phyloP scores from a whole-genome alignment of 2,113 vertebrate species.

The Osmerus eperlanus region DNA sequence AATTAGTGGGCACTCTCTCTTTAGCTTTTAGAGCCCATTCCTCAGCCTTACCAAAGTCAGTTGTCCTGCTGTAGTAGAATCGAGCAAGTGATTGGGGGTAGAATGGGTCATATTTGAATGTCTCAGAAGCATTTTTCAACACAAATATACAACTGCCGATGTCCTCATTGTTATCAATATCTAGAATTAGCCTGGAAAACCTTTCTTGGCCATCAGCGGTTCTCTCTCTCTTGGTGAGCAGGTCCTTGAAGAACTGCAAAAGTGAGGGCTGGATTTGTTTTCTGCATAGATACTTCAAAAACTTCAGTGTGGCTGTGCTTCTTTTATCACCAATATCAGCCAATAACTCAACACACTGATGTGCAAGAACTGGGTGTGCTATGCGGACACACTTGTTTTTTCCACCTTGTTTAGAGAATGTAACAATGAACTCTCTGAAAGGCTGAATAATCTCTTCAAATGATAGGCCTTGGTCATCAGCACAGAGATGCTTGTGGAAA shows the following conservation, averaged over 20 bases:
- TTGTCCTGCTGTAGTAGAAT: slow-evolving; percentile 22
- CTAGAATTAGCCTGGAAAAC: slow-evolving; percentile 32
- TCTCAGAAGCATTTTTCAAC: slow-evolving; percentile 9
- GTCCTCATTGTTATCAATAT: background rate
- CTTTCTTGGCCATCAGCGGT: background rate
- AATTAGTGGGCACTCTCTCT: slow-evolving; percentile 22
- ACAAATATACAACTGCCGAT: background rate
- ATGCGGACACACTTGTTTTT: slow-evolving; percentile 9
- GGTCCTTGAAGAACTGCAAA: slow-evolving; percentile 3
- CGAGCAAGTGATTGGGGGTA: slow-evolving; percentile 37
- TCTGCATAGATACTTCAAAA: slow-evolving; percentile 6
- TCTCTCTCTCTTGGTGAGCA: slow-evolving; percentile 29
- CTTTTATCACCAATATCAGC: background rate
- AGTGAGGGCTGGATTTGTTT: background rate
- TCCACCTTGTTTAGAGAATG: slow-evolving; percentile 6
- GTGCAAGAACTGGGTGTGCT: slow-evolving; percentile 29
- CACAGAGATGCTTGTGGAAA: slow-evolving; percentile 7
- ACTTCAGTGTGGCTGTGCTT: slow-evolving; percentile 3
- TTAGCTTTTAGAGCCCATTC: slow-evolving; percentile 26
- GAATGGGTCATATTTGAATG: slow-evolving; percentile 4
- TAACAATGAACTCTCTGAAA: slow-evolving; percentile 23
- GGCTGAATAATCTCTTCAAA: slow-evolving; percentile 21
- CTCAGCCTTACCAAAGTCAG: slow-evolving; percentile 14
- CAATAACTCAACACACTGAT: slow-evolving; percentile 6
- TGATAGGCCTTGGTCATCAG: background rate